phyloP scores from a whole-genome alignment of 2,797 vertebrate genomes.

The Scolopax rusticola region DNA sequence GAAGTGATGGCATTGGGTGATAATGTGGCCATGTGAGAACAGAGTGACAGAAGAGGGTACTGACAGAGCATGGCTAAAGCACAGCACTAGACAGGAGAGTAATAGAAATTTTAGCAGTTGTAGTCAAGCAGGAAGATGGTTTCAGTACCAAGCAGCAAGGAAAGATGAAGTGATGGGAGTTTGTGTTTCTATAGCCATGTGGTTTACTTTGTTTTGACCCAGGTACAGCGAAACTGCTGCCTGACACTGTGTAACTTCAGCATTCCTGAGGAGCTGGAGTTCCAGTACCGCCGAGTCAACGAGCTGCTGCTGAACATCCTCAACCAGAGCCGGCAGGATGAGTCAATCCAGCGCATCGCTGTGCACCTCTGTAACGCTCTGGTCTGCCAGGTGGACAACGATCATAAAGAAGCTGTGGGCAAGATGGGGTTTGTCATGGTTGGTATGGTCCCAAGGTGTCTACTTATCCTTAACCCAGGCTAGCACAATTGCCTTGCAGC shows the following conservation, averaged over 20 bases:
- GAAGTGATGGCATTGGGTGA: neutral
- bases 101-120: neutral
- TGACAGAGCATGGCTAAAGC: neutral
- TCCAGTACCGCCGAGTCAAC: constrained; percentile 95
- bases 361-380: constrained; percentile 97
- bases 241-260: constrained; percentile 98
- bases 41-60: neutral
- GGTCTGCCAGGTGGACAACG: constrained; percentile 98
- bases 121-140: neutral
- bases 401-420: constrained; percentile 97
- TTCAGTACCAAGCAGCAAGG: neutral
- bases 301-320: constrained; percentile 95
- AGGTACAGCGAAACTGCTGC: constrained; percentile 99
- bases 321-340: constrained; percentile 92
- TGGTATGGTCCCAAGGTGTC: constrained; percentile 52
- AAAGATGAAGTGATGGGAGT: neutral
- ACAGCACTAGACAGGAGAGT: neutral
- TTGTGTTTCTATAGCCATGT: neutral
- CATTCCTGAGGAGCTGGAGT: constrained; percentile 97
- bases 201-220: neutral
- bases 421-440: constrained; percentile 99
- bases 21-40: neutral
- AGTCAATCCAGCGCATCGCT: constrained; percentile 97
- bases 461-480: neutral
- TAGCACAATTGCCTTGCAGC: constrained; percentile 29